These are phyloP conservation scores for Rhagologus leucostigma DNA, from an alignment of 2,113 vertebrate species.

Conservation along the genomic window DNA sequence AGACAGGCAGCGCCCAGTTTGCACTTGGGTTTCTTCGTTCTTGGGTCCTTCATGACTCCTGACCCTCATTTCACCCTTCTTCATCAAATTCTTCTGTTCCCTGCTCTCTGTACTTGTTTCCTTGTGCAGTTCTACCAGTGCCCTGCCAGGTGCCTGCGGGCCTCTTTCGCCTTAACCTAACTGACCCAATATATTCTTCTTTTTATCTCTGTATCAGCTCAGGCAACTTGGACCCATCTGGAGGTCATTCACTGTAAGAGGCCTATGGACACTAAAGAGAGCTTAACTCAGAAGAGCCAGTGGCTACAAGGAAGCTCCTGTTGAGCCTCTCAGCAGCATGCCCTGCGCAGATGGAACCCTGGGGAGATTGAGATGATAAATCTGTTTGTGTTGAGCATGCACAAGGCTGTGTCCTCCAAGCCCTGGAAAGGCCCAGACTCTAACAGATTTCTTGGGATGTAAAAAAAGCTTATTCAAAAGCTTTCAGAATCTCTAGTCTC, in stretches of 20 bases:
- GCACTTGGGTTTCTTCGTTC: accelerated
- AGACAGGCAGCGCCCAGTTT: neutral
- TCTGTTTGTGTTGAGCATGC: neutral
- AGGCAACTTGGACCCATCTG: neutral
- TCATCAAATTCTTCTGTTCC: neutral
- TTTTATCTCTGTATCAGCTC: neutral
- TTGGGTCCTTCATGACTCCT: neutral
- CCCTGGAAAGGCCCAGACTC: neutral
- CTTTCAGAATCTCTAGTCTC: neutral
- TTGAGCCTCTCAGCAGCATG: neutral
- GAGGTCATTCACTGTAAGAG: neutral
- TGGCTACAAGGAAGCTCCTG: conserved; percentile 4
- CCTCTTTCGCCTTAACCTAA: neutral
- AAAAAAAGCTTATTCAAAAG: neutral
- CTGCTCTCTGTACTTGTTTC: neutral
- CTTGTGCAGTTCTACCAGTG: neutral
- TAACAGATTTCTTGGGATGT: neutral
- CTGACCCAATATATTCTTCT: neutral
- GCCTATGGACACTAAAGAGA: neutral
- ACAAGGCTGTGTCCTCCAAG: neutral
- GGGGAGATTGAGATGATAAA: neutral
- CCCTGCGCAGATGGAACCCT: neutral
- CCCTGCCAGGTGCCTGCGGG: neutral
- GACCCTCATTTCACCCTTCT: neutral
- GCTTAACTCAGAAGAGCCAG: neutral